These are phyloP conservation scores for Quiscalus mexicanus DNA, from an alignment of 2,113 vertebrate species.

Conservation along the genomic window DNA sequence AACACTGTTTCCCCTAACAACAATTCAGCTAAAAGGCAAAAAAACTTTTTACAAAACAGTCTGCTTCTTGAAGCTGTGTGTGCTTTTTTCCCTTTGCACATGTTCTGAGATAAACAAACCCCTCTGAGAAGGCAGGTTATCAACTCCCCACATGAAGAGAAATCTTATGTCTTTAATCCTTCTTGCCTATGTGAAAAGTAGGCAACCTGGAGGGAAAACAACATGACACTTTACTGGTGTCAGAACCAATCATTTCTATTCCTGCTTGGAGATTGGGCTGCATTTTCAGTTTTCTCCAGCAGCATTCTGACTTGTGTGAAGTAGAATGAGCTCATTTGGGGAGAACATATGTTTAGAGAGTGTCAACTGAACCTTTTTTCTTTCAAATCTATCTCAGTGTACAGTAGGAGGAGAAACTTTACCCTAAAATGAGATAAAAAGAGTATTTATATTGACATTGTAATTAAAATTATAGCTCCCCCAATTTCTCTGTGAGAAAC, in stretches of 20 bases:
- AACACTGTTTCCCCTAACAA: not conserved
- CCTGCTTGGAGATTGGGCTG: not conserved
- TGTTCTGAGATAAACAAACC: not conserved
- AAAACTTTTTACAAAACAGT: not conserved
- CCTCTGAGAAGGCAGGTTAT: not conserved
- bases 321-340: not conserved
- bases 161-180: slow-evolving; percentile 10
- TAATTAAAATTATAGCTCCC: not conserved
- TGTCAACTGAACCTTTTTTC: not conserved
- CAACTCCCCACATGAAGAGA: not conserved
- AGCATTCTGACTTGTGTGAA: not conserved
- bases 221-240: not conserved
- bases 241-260: not conserved
- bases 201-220: slow-evolving; percentile 14
- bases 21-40: not conserved
- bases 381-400: not conserved
- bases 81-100: not conserved
- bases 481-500: not conserved
- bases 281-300: not conserved
- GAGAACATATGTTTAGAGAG: not conserved
- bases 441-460: not conserved
- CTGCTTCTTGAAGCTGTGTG: not conserved
- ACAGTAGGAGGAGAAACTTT: not conserved
- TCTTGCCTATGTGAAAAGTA: not conserved
- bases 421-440: not conserved